Percentiles rank a stretch among this genome's conserved stretches.
These are phyloP conservation scores for Pholis gunnellus DNA, from an alignment of 2,113 vertebrate species.

Conservation along the genomic window DNA sequence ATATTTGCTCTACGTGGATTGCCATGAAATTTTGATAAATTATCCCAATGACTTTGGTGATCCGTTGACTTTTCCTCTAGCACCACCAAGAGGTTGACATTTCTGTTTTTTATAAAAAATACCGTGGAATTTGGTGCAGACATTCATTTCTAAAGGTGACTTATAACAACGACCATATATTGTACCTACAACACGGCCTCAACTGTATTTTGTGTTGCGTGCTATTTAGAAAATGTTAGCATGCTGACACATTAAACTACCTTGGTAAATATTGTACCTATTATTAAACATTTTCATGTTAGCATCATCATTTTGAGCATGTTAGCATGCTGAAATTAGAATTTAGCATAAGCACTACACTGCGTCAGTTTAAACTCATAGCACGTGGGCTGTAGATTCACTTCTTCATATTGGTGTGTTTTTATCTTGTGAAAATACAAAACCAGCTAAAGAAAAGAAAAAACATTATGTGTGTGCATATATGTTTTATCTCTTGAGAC, in stretches of 20 bases:
- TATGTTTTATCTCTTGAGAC: neutral
- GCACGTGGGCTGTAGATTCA: neutral
- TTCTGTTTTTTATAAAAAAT: no score
- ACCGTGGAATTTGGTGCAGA: neutral
- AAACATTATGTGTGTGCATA: no score
- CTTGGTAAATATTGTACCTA: neutral
- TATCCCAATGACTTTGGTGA: no score
- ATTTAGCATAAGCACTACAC: neutral
- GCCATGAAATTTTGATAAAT: neutral
- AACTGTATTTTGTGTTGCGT: neutral
- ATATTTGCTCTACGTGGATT: neutral
- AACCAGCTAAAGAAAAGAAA: no score
- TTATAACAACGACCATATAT: neutral
- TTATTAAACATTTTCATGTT: neutral
- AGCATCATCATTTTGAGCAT: neutral
- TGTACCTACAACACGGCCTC: neutral
- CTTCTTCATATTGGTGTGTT: neutral
- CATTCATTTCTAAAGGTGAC: neutral
- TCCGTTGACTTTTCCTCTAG: no score
- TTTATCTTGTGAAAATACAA: neutral
- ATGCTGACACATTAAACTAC: neutral
- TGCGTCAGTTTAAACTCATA: neutral
- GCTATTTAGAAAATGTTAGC: neutral
- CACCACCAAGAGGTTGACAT: no score
- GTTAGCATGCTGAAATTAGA: neutral